Base-by-base conservation (phyloP, 2,888 invertebrate species). In the Buathra laborator region DNA sequence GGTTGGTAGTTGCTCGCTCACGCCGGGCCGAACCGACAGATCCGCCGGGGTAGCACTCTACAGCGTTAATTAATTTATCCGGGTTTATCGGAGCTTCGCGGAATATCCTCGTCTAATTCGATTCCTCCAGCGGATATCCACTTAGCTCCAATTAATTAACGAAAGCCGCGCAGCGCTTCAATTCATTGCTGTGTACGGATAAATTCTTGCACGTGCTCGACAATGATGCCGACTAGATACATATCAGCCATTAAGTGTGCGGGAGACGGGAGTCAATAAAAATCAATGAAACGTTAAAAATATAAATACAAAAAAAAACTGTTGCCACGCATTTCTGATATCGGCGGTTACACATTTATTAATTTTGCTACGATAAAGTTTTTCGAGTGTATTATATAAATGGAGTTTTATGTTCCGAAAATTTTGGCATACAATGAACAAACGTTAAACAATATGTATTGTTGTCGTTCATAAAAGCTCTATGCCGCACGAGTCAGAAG, bases 11-110 rank as follows among this genome's bases (percentile, higher is more conserved):
- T 37, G 71, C 37, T 37, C 37, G 37, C 37, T 37, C 37, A 37
- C 37, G 37, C 37, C 14, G 46, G 67, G 29, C 32, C 78, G 64
- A 81, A 46, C 70, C 56, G 43, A 72, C 56, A 68, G 72, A 79
- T 82, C 70, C 70, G 70, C 51, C 37, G 44, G 48, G 48, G 16
- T 66, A 12, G 48, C 14, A n/a, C 59, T 29, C 29, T 29, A 12
- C 71, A 51, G 48, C 85, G 79, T 79, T 82, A 85, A 85, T 85
- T 85, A 82, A 85, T 85, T 85, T 82, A 82, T 82, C 85, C 79
- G 71, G 67, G 82, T 85, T 85, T 85, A 82, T 82, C 71, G 85
- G 66, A 67, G 82, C 56, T 79, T 59, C 75, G 66, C 46, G 67
- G 76, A 85, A 81, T 85, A 81, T 85, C 59, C 79, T 59, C 44